These are phyloP conservation scores for Thalassarche chlororhynchos DNA, from an alignment of 2,113 vertebrate genomes.

Conservation along the genomic window DNA sequence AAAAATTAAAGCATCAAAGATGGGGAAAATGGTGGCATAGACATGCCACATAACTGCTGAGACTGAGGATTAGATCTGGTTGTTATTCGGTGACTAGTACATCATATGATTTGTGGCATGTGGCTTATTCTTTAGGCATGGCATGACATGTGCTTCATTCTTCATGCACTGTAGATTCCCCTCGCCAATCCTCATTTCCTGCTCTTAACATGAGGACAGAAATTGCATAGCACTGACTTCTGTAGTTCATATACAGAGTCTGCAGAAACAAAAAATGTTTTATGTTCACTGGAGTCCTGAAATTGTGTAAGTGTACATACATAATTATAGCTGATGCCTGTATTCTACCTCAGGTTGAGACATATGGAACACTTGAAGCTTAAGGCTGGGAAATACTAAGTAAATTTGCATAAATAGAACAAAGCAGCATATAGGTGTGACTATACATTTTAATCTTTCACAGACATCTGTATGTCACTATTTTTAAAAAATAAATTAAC, in stretches of 20 bases:
- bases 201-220: background rate
- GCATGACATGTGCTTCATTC: background rate
- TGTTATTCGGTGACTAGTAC: background rate
- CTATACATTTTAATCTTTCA: background rate
- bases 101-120: background rate
- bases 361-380: background rate
- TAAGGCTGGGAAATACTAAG: background rate
- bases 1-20: background rate
- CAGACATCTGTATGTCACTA: background rate
- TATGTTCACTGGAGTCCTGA: background rate
- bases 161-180: background rate
- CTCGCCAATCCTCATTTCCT: background rate
- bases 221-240: background rate
- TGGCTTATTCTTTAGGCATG: background rate
- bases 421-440: background rate
- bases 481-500: background rate
- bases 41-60: background rate
- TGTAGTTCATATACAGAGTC: background rate
- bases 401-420: background rate
- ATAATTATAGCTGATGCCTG: background rate
- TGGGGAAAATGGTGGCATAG: background rate
- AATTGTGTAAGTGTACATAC: background rate
- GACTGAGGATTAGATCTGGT: background rate
- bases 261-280: background rate
- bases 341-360: background rate